phyloP scores from a whole-genome alignment of 2,113 vertebrate genomes.

The Morone saxatilis region DNA sequence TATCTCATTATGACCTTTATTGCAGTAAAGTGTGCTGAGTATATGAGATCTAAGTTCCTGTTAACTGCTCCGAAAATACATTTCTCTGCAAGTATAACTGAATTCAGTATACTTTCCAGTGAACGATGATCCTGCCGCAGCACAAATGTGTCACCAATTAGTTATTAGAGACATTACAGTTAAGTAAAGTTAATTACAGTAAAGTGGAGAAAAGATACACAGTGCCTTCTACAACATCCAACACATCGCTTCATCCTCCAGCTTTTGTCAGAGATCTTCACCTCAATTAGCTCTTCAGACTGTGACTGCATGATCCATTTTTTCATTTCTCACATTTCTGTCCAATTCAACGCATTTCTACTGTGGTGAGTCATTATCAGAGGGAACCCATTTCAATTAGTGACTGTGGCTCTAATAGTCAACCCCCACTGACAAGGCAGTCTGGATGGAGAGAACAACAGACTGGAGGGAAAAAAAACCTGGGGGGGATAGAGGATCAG shows the following conservation, averaged over 20 bases:
- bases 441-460: constrained; percentile 56
- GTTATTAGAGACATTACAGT: constrained; percentile 12
- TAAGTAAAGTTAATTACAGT: constrained; percentile 26
- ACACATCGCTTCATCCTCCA: constrained; percentile 1
- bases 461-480: constrained; percentile 14
- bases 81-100: background rate
- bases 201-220: constrained; percentile 1
- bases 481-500: constrained; percentile 17
- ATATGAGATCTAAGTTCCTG: background rate
- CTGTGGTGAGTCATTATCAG: constrained; percentile 57
- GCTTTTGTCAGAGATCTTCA: constrained; percentile 53
- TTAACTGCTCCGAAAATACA: background rate
- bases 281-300: constrained; percentile 59
- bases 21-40: background rate
- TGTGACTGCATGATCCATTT: constrained; percentile 34
- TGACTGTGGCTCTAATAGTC: constrained; percentile 59
- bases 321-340: constrained; percentile 48
- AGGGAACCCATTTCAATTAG: constrained; percentile 74
- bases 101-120: background rate
- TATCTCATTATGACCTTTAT: background rate
- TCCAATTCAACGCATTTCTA: constrained; percentile 54
- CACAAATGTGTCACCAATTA: background rate
- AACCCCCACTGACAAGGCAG: constrained; percentile 63
- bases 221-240: background rate
- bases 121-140: background rate